phyloP scores from a whole-genome alignment of 2,113 vertebrate species.

The Suncus etruscus region DNA sequence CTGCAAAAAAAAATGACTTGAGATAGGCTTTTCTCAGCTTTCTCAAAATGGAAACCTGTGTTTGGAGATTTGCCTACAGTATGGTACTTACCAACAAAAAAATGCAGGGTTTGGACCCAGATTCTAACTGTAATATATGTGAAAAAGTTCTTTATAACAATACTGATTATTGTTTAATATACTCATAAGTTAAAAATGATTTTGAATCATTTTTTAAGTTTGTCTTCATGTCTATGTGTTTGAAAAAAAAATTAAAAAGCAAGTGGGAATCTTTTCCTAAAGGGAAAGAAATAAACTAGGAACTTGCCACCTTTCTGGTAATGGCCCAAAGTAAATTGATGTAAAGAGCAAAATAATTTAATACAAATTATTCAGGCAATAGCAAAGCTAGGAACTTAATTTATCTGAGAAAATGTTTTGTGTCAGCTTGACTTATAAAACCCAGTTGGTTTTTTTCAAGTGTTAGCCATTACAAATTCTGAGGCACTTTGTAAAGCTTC shows the following conservation, averaged over 20 bases:
- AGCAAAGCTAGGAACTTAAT: constrained; percentile 39
- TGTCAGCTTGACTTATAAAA: constrained; percentile 63
- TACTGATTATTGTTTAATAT: background rate
- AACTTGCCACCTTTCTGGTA: background rate
- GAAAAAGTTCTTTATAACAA: background rate
- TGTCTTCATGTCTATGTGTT: background rate
- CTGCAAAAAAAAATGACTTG: background rate
- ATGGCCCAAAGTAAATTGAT: background rate
- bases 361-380: constrained; percentile 38
- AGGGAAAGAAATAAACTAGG: background rate
- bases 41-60: background rate
- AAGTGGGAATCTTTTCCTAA: background rate
- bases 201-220: constrained; percentile 32
- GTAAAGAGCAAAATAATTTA: constrained; percentile 22
- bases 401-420: constrained; percentile 55
- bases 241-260: background rate
- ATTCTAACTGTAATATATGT: background rate
- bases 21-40: background rate
- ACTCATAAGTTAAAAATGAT: background rate
- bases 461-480: constrained; percentile 60
- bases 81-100: background rate
- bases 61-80: constrained; percentile 3
- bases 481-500: constrained; percentile 30
- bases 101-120: background rate
- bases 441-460: constrained; percentile 60